Conservation (phyloP, 2,888 invertebrate species). For the Hypolimnas misippus region DNA sequence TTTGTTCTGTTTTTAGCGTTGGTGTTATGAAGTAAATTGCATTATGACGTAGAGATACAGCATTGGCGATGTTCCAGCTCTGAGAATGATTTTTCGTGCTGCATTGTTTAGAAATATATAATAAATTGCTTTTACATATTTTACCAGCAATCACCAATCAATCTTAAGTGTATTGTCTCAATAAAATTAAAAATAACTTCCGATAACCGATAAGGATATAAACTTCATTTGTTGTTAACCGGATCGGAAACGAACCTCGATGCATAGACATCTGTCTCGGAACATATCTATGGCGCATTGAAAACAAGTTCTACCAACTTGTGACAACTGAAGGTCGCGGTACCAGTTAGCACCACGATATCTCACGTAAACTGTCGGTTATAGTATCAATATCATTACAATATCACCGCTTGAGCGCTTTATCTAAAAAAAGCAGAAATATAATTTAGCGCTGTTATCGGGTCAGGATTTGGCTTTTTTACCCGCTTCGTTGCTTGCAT, state of each 20-base stretch:
- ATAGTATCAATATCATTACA: slow-evolving; percentile 9
- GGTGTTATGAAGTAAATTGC: slow-evolving; percentile 33
- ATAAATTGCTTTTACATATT: too few relatives aligned
- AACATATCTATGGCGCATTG: slow-evolving; percentile 23
- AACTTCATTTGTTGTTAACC: background rate
- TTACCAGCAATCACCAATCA: background rate
- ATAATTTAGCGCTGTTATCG: background rate
- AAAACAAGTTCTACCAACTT: slow-evolving; percentile 40
- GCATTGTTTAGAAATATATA: slow-evolving; percentile 21
- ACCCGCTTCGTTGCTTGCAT: background rate
- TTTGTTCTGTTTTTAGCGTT: slow-evolving; percentile 35
- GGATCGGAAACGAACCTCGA: slow-evolving; percentile 18
- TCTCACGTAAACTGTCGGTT: slow-evolving; percentile 17
- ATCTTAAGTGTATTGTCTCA: too few relatives aligned
- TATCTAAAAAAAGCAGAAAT: slow-evolving; percentile 15
- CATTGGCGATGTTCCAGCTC: slow-evolving; percentile 36
- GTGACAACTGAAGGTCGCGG: slow-evolving; percentile 41
- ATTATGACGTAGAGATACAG: slow-evolving; percentile 31
- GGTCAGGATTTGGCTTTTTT: slow-evolving; percentile 15
- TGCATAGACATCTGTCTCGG: slow-evolving; percentile 14
- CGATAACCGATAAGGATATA: background rate
- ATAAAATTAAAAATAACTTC: background rate
- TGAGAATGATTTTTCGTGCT: slow-evolving; percentile 19
- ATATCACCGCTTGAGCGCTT: slow-evolving; percentile 15
- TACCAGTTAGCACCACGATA: slow-evolving; percentile 15